Base-by-base conservation (phyloP, 2,113 vertebrate species). In the Eudyptes chrysolophus region DNA sequence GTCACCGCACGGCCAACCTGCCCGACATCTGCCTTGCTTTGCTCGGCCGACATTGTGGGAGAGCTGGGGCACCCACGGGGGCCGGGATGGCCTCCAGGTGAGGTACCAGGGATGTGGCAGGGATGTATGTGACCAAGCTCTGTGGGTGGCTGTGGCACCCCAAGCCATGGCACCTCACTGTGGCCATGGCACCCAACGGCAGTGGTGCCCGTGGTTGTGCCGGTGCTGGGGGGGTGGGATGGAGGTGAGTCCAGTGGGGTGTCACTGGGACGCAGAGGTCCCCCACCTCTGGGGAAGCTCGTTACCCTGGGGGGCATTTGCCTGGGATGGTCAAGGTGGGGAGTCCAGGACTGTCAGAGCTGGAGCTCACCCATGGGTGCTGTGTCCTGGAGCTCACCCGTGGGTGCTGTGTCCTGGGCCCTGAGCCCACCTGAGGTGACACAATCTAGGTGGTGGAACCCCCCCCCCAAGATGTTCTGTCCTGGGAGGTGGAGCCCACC, bases 31-130 rank as follows among this genome's bases (percentile, higher is more conserved):
- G 72, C 78, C 65, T 68, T 21, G 29, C 46, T 85, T 46, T 75
- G 32, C 70, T 71, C n/a, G 21, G 44, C 48, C 90, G 87, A 12
- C 26, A 34, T 13, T 30, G n/a, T 40, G 44, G 54, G 38, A 69
- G 54, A 42, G 26, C 18, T 1, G 6, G n/a, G 51, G 21, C n/a
- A 75, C 12, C 24, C 72, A 5, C 0, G 2, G 40, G 71, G 24
- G 7, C 13, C 1, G 0, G 71, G 30, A 16, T 52, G 17, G 70
- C 30, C 49, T 62, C 26, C 25, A 34, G 30, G 21, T 0, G 4
- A 69, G 64, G 48, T 27, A 17, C 7, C 18, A 61, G 89, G 34
- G n/a, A 1, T 26, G 62, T 77, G 77, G 48, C 68, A 77, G 34
- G 38, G 44, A 19, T 51, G 44, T 9, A 34, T 25, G 51, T 40